Evolutionary conservation across 1,140 invertebrate species (phyloP).

Genomic region (Archivesica marissinica): DNA sequence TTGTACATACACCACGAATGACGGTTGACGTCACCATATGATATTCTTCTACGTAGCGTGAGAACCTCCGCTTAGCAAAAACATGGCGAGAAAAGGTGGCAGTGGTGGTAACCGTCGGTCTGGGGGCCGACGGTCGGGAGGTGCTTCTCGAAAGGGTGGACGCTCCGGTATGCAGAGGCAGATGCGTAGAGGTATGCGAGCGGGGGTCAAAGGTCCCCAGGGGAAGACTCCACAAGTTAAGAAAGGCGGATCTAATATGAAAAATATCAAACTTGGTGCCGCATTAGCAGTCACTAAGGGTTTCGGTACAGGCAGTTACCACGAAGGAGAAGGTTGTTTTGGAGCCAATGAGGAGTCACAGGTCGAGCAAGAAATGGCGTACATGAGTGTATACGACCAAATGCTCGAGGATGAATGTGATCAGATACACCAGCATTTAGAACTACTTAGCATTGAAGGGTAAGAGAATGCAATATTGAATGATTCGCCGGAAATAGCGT

Average conservation of each 20-base stretch:
- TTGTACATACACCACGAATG: not conserved
- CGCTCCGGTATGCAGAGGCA: conserved; percentile 49
- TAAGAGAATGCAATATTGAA: conserved; percentile 39
- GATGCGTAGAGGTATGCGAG: conserved; percentile 51
- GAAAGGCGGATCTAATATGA: conserved; percentile 30
- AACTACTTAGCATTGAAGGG: conserved; percentile 57
- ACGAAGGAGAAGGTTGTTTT: conserved; percentile 25
- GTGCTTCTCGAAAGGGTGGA: not conserved
- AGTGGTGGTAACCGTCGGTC: conserved; percentile 29
- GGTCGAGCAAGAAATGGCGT: conserved; percentile 48
- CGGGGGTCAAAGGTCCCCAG: not conserved
- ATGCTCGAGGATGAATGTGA: conserved; percentile 49
- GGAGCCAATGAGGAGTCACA: conserved; percentile 39
- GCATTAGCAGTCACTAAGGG: conserved; percentile 37
- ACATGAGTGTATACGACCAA: conserved; percentile 53
- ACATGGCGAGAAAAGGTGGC: conserved; percentile 45
- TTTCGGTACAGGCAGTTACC: not conserved
- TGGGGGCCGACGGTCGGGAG: conserved; percentile 20
- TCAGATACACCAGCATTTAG: conserved; percentile 46
- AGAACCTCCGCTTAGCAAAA: no score
- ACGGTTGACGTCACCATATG: no score
- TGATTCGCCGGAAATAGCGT: conserved; percentile 57
- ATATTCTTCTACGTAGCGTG: no score
- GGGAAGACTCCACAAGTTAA: not conserved
- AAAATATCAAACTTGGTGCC: conserved; percentile 40